Base-by-base conservation (phyloP, 2,888 invertebrate genomes). In the Drosophila percnosoma region DNA sequence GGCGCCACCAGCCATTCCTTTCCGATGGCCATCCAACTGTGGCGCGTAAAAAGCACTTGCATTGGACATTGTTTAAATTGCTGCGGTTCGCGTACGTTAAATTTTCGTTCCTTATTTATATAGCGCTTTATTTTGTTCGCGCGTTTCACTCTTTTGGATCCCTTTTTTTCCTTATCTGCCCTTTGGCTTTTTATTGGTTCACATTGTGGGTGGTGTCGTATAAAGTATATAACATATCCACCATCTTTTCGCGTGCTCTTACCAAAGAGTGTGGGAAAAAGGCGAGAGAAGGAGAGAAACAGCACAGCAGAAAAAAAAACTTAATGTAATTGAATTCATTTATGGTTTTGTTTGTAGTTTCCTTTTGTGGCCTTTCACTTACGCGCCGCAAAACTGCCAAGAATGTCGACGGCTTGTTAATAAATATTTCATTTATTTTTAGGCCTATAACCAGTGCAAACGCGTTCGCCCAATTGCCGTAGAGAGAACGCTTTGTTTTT, bases 281-380 rank as follows among this genome's bases (percentile, higher is more conserved):
- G 13, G 27, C 29, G n/a, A 15, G 40, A 33, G 31, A 29, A 13
- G 36, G 24, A 42, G 48, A n/a, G 40, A 21, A 36, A 31, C 33
- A 67, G 18, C 42, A 45, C 55, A 58, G 4, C 33, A 62, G 33
- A 75, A 72, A 81, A 89, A 89, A 24, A 87, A 45, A 85, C 73
- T 87, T 89, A 87, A 87, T 87, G 87, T 87, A 87, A 87, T 87
- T 87, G 87, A 87, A 87, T 87, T 89, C 87, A 87, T 87, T 87
- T 89, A 87, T 89, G 87, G 87, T 74, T 89, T 84, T 89, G 83
- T 79, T 89, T 89, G 77, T 82, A 82, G 82, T 75, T 87, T 79
- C 64, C 57, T 70, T 55, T 59, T 69, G 54, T 62, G 64, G 70
- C 69, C 58, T 68, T 89, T 77, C 76, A 87, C 82, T 87, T 75